Evolutionary conservation across 1,140 invertebrate species (phyloP).

Genomic region (Scaptomyza hsui): DNA sequence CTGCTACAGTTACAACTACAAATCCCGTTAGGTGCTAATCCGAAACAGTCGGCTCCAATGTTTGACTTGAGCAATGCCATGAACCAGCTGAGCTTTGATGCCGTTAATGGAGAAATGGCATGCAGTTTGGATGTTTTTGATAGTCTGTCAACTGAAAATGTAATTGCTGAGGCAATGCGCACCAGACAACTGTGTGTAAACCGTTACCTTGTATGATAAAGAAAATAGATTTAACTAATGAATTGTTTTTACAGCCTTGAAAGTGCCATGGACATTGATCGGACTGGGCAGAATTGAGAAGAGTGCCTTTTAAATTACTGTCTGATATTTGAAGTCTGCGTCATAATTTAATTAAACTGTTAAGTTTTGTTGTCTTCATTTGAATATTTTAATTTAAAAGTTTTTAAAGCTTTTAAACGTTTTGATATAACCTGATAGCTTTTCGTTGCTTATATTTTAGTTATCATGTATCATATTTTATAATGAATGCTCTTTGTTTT

Average conservation of each 20-base stretch:
- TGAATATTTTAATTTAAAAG: not conserved
- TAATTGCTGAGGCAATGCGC: conserved; percentile 37
- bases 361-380: not conserved
- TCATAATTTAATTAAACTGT: not conserved
- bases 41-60: not conserved
- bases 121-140: conserved; percentile 28
- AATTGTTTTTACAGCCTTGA: conserved; percentile 40
- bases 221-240: not conserved
- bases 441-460: not conserved
- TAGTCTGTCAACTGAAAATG: conserved; percentile 26
- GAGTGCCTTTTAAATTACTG: not conserved
- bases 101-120: not conserved
- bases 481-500: not conserved
- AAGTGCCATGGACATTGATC: conserved; percentile 41
- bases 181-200: conserved; percentile 41
- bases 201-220: not conserved
- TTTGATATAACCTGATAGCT: not conserved
- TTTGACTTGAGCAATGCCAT: conserved; percentile 42
- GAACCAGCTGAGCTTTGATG: conserved; percentile 29
- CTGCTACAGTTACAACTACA: conserved; percentile 30
- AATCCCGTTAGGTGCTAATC: not conserved
- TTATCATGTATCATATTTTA: not conserved
- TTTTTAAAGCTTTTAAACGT: conserved; percentile 6
- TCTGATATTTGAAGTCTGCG: conserved; percentile 19
- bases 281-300: not conserved